A percentile compares a stretch with the other conserved stretches of the same genome.
These are phyloP conservation scores for Ips typographus DNA, from an alignment of 1,140 invertebrate genomes.

Conservation along the genomic window DNA sequence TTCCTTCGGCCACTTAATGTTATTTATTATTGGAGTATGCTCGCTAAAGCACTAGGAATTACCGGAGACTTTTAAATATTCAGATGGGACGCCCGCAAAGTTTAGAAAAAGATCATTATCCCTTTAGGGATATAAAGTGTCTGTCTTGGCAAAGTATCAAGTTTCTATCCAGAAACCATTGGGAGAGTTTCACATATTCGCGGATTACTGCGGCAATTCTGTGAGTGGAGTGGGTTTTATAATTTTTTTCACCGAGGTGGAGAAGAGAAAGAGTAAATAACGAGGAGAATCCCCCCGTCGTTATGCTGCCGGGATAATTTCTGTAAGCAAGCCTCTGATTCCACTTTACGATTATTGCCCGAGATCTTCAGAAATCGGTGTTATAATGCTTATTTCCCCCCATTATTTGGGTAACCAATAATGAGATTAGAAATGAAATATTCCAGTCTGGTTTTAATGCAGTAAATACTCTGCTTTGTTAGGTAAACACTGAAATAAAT, in stretches of 20 bases:
- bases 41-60: conserved; percentile 25
- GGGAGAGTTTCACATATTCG: neutral
- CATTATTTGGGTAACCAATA: conserved; percentile 1
- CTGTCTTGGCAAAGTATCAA: conserved; percentile 24
- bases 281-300: no score
- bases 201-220: conserved; percentile 8
- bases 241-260: no score
- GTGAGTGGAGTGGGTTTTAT: no score
- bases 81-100: conserved; percentile 11
- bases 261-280: no score
- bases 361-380: neutral
- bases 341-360: conserved; percentile 1
- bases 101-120: conserved; percentile 23
- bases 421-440: neutral
- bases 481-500: no score
- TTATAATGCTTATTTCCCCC: conserved; percentile 1
- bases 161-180: conserved; percentile 6
- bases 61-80: conserved; percentile 28
- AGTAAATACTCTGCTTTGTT: no score
- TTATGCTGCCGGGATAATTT: no score
- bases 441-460: neutral
- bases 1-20: conserved; percentile 33
- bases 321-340: conserved; percentile 1
- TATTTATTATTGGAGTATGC: conserved; percentile 37
- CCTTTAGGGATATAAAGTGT: conserved; percentile 18